These are phyloP conservation scores for Carcinoscorpius rotundicauda DNA, from an alignment of 1,140 invertebrate genomes.

Conservation along the genomic window DNA sequence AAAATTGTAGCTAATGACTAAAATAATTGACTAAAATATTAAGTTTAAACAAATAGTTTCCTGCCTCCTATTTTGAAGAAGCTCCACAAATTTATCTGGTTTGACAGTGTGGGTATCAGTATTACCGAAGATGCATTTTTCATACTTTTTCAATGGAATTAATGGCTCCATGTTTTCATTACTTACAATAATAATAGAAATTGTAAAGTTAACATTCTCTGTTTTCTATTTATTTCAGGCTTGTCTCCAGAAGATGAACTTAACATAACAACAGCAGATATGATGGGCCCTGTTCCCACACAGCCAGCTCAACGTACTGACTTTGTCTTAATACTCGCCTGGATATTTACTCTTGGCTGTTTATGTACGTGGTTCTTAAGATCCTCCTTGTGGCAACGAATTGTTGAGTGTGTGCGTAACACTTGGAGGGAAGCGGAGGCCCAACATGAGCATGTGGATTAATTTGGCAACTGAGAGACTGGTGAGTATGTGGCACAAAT, in stretches of 20 bases:
- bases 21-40: no score
- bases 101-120: no score
- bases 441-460: slow-evolving; percentile 54
- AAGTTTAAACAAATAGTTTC: no score
- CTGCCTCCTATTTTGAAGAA: no score
- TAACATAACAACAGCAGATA: slow-evolving; percentile 18
- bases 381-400: slow-evolving; percentile 61
- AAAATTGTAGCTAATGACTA: no score
- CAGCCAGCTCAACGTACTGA: slow-evolving; percentile 58
- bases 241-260: slow-evolving; percentile 11
- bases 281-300: slow-evolving; percentile 56
- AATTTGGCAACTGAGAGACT: slow-evolving; percentile 5
- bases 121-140: no score
- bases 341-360: slow-evolving; percentile 71
- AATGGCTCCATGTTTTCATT: no score
- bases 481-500: no score
- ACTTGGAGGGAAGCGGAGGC: slow-evolving; percentile 77
- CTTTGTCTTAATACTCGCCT: slow-evolving; percentile 66
- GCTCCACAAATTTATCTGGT: no score
- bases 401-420: slow-evolving; percentile 69
- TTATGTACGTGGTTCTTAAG: slow-evolving; percentile 59
- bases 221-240: background rate
- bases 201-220: no score
- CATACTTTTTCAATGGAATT: no score
- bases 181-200: no score